These are phyloP conservation scores for Avahi laniger DNA, from an alignment of 2,797 vertebrate species.

Conservation along the genomic window DNA sequence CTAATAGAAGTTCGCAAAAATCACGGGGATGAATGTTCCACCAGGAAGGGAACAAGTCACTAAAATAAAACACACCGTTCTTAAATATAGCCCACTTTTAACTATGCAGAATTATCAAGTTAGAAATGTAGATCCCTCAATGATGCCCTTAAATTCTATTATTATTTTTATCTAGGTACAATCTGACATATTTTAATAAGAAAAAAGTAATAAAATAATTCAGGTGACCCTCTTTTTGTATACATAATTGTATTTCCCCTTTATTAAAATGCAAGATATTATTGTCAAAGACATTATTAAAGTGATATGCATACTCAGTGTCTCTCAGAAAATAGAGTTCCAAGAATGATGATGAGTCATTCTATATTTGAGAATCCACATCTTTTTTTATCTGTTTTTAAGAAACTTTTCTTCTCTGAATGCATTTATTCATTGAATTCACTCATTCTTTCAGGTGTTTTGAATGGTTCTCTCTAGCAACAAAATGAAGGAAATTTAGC, in stretches of 20 bases:
- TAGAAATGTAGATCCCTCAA: background rate
- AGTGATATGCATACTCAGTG: background rate
- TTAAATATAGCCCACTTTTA: background rate
- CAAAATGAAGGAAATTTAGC: background rate
- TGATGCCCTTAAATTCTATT: background rate
- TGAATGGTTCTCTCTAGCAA: background rate
- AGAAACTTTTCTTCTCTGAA: background rate
- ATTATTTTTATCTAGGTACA: constrained; percentile 25
- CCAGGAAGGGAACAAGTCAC: background rate
- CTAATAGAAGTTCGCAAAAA: background rate
- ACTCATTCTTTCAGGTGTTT: background rate
- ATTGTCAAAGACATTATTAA: constrained; percentile 20
- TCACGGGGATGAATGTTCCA: background rate
- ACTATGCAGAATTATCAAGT: background rate
- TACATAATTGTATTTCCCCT: background rate
- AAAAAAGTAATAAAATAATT: constrained; percentile 4
- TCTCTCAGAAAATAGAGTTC: constrained; percentile 22
- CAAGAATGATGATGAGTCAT: background rate
- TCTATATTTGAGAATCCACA: background rate
- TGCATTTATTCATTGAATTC: background rate
- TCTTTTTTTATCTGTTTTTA: background rate
- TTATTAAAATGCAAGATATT: background rate
- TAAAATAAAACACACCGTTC: constrained; percentile 32
- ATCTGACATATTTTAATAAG: background rate
- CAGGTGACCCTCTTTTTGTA: background rate